Percentiles rank a stretch among this genome's conserved stretches.
phyloP scores from a whole-genome alignment of 2,113 vertebrate species.

The Scomber japonicus region DNA sequence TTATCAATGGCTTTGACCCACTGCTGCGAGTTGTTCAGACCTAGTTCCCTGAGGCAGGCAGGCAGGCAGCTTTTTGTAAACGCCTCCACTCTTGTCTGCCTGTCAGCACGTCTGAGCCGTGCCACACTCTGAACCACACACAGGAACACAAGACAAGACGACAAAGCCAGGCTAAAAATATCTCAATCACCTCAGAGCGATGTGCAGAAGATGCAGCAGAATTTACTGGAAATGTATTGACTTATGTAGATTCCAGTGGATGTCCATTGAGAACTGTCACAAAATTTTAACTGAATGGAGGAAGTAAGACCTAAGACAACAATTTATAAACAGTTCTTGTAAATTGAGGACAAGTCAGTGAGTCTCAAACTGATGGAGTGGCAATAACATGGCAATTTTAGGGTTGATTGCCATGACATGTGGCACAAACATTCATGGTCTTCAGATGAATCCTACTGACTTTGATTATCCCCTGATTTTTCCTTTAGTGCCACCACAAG shows the following conservation, averaged over 20 bases:
- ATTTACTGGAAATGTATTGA: conserved; percentile 71
- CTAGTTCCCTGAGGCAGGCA: conserved; percentile 37
- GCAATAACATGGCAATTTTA: background rate
- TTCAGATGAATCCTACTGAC: background rate
- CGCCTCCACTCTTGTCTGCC: conserved; percentile 68
- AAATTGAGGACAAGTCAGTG: background rate
- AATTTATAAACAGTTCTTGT: background rate
- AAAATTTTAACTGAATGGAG: conserved; percentile 5
- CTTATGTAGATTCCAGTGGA: conserved; percentile 10
- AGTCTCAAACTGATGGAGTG: too few relatives aligned
- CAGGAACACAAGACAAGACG: conserved; percentile 67
- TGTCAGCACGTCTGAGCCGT: conserved; percentile 52
- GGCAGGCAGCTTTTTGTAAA: conserved; percentile 76
- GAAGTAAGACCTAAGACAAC: background rate
- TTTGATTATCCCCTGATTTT: background rate
- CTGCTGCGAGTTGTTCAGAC: conserved; percentile 35
- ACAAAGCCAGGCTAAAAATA: conserved; percentile 74
- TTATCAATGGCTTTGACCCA: conserved; percentile 26
- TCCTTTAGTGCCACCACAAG: background rate
- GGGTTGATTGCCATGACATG: background rate
- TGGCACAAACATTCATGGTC: background rate
- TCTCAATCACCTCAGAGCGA: conserved; percentile 26
- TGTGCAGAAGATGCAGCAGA: conserved; percentile 27
- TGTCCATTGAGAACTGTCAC: conserved; percentile 24
- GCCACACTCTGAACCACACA: conserved; percentile 70